Percentiles rank a stretch among this genome's conserved stretches.
Conservation (phyloP, 2,888 invertebrate species). For the Chesias legatella region DNA sequence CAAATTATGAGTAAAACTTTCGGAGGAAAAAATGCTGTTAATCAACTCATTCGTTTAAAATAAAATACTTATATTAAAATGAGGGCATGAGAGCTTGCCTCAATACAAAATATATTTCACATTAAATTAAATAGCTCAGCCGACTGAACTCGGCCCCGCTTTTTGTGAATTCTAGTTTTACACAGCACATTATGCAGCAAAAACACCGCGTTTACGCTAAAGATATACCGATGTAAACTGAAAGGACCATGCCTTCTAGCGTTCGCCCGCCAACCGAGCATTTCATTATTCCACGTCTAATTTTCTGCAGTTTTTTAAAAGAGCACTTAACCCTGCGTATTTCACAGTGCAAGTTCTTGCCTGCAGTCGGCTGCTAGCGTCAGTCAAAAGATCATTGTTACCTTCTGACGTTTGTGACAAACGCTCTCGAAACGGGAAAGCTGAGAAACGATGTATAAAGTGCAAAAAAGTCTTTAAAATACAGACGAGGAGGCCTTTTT, state of each 20-base stretch:
- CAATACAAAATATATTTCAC: slow-evolving; percentile 1
- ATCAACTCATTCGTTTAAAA: no score
- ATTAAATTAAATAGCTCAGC: slow-evolving; percentile 18
- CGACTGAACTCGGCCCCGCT: slow-evolving; percentile 12
- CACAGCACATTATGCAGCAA: slow-evolving; percentile 19
- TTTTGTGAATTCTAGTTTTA: slow-evolving; percentile 18
- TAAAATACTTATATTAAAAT: no score
- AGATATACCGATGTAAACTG: slow-evolving; percentile 25
- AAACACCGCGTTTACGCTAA: slow-evolving; percentile 23
- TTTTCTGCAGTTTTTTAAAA: slow-evolving; percentile 52
- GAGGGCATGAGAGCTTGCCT: no score
- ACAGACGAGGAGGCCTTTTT: slow-evolving; percentile 46
- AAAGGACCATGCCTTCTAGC: slow-evolving; percentile 19
- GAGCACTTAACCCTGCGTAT: slow-evolving; percentile 45
- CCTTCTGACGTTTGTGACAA: slow-evolving; percentile 50
- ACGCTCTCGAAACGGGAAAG: slow-evolving; percentile 47
- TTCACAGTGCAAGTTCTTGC: slow-evolving; percentile 32
- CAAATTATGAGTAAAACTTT: no score
- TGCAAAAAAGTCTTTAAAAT: slow-evolving; percentile 38
- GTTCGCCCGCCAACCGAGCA: slow-evolving; percentile 23
- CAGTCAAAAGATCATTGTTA: slow-evolving; percentile 71
- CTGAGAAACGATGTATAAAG: slow-evolving; percentile 39
- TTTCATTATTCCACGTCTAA: slow-evolving; percentile 47
- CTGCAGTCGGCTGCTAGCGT: slow-evolving; percentile 39
- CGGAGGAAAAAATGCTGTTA: no score